These are phyloP conservation scores for Dromas ardeola DNA, from an alignment of 2,113 vertebrate genomes.

Conservation along the genomic window DNA sequence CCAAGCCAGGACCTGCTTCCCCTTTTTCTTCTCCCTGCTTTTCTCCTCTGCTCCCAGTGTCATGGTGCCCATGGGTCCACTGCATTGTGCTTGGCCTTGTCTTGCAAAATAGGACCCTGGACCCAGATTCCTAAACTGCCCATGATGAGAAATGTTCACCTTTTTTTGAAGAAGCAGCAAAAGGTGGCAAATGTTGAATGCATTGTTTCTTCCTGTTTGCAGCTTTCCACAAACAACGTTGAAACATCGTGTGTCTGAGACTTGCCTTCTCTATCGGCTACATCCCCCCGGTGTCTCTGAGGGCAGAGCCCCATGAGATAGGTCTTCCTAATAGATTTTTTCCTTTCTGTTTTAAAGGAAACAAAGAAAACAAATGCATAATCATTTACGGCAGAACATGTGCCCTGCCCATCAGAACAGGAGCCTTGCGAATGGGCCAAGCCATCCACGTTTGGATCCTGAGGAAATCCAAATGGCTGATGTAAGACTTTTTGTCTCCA, in stretches of 20 bases:
- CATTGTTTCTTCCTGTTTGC: not conserved
- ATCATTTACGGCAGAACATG: conserved; percentile 95
- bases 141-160: not conserved
- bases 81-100: not conserved
- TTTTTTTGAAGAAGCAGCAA: not conserved
- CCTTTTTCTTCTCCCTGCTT: not conserved
- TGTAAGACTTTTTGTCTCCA: conserved; percentile 73
- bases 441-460: conserved; percentile 93
- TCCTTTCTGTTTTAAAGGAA: conserved; percentile 79
- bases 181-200: not conserved
- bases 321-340: not conserved
- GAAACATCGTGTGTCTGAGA: not conserved
- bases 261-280: not conserved
- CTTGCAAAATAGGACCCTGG: not conserved
- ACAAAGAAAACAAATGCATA: conserved; percentile 97
- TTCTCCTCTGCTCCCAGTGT: not conserved
- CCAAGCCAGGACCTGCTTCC: not conserved
- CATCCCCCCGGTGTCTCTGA: not conserved
- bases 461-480: conserved; percentile 98
- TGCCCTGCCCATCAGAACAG: conserved; percentile 94
- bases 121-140: not conserved
- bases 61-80: not conserved
- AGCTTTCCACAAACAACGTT: not conserved
- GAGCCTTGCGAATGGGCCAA: conserved; percentile 92
- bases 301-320: not conserved